phyloP scores from a whole-genome alignment of 2,113 vertebrate species.

The Colistium nudipinnis region DNA sequence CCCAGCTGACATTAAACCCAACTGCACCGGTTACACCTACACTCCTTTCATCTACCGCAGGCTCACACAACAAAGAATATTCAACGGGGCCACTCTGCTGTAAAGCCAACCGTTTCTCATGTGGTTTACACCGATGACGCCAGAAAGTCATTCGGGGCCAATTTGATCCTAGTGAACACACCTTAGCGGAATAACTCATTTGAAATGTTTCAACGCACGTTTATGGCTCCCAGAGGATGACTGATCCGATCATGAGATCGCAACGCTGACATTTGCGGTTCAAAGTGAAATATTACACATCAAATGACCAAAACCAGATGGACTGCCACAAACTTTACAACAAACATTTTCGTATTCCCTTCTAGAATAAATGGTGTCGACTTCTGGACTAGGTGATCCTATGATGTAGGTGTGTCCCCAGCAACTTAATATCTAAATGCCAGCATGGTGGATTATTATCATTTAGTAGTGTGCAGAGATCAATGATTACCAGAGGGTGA shows the following conservation, averaged over 20 bases:
- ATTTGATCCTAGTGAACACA: neutral
- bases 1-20: slow-evolving; percentile 51
- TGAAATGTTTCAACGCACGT: neutral
- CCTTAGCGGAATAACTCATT: neutral
- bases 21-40: slow-evolving; percentile 64
- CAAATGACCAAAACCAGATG: neutral
- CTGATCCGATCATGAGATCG: too few relatives aligned
- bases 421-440: too few relatives aligned
- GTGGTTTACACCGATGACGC: neutral
- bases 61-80: slow-evolving; percentile 46
- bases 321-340: neutral
- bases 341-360: neutral
- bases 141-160: neutral
- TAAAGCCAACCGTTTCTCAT: slow-evolving; percentile 28
- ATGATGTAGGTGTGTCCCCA: too few relatives aligned
- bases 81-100: slow-evolving; percentile 20
- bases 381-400: too few relatives aligned
- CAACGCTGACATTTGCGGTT: neutral
- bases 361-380: too few relatives aligned
- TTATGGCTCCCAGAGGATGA: neutral
- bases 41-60: slow-evolving; percentile 56
- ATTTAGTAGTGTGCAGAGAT: too few relatives aligned
- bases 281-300: neutral
- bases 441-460: too few relatives aligned
- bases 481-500: too few relatives aligned